Evolutionary conservation across 2,888 invertebrate species (phyloP), one percentile per base, ranked within the genome.

Genomic region (Pristionchus mayeri): DNA sequence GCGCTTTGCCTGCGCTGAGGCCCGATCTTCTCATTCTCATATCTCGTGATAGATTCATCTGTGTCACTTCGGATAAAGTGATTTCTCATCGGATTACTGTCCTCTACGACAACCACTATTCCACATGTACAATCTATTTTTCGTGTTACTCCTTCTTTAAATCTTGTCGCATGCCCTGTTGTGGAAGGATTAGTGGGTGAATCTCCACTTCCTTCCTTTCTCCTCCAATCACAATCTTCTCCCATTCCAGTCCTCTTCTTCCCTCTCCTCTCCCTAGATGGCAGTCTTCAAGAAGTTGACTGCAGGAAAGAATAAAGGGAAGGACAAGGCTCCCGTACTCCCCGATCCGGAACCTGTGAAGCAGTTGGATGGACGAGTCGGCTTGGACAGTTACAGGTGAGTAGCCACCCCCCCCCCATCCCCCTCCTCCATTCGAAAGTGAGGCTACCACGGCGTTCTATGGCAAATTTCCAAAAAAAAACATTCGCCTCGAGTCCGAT

Each of bases 251-350:
- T 44, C 27, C 34, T 24, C 79, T 24, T 11, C 40, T 24, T 52
- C 30, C 52, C 13, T 27, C 6, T 52, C 71, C 24, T n/a, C 44
- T n/a, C 37, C 44, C 21, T 80, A 75, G 67, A 91, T 91, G 91
- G 90, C 91, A 83, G 89, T 92, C 54, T 91, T 92, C 89, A 92
- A 92, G 86, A 92, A 92, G 86, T 85, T 90, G 52, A 90, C 90
- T 82, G 89, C 89, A 85, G 80, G 78, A 52, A 91, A 91, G 86
- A 88, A 90, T 82, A 90, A 91, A 80, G 86, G 37, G n/a, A 24
- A 34, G 40, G 37, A 86, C n/a, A 88, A 83, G 54, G 78, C 88
- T 40, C 89, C 88, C 48, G 37, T 67, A 21, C 78, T 90, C 76
- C 91, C 90, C 13, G 90, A 90, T 60, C 89, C 90, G 11, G 90